Percentiles rank a stretch among this genome's conserved stretches.
phyloP scores from a whole-genome alignment of 2,113 vertebrate species.

The Sinosuthora webbiana region DNA sequence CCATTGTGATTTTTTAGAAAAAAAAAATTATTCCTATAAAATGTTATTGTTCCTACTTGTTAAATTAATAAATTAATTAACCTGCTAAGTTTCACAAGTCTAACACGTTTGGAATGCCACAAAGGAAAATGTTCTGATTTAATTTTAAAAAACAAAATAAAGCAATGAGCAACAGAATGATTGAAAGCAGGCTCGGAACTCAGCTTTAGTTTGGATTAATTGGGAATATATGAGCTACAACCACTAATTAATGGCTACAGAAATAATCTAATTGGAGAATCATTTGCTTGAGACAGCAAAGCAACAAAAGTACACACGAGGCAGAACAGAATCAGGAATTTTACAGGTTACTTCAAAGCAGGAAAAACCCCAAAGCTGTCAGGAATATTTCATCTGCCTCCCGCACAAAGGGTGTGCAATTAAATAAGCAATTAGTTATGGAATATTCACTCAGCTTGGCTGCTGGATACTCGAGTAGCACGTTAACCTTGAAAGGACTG shows the following conservation, averaged over 20 bases:
- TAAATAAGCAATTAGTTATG: slow-evolving; percentile 44
- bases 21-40: background rate
- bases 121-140: background rate
- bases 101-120: background rate
- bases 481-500: slow-evolving; percentile 19
- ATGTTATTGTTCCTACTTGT: background rate
- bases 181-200: background rate
- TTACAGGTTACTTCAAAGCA: background rate
- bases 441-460: slow-evolving; percentile 5
- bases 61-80: background rate
- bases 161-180: background rate
- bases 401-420: background rate
- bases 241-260: background rate
- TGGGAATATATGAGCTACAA: background rate
- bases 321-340: background rate
- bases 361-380: background rate
- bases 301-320: background rate
- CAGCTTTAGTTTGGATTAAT: no score
- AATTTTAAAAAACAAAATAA: background rate
- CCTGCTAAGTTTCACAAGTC: background rate
- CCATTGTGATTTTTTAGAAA: background rate
- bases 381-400: background rate
- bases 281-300: background rate
- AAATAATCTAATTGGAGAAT: background rate
- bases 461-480: background rate